These are phyloP conservation scores for Elephas maximus DNA, from an alignment of 2,113 vertebrate genomes.

Conservation along the genomic window DNA sequence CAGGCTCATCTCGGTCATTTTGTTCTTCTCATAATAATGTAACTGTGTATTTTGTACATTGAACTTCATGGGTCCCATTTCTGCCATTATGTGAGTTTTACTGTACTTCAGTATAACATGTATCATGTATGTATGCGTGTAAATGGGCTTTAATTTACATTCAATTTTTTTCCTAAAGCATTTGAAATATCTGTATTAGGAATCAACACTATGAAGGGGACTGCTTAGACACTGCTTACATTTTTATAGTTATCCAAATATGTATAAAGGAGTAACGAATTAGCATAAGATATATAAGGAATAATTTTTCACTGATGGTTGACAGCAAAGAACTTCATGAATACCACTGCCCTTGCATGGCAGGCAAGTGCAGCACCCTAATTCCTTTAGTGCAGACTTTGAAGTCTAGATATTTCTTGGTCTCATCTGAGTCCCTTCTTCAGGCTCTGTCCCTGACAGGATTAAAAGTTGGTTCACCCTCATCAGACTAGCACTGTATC, in stretches of 20 bases:
- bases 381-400: background rate
- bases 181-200: background rate
- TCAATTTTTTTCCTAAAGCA: background rate
- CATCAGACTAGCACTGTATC: background rate
- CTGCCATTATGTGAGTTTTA: background rate
- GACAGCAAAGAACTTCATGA: background rate
- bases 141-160: background rate
- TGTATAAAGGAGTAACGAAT: background rate
- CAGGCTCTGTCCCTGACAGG: background rate
- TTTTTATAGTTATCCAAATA: conserved; percentile 12
- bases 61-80: background rate
- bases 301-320: background rate
- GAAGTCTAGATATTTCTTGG: background rate
- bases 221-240: background rate
- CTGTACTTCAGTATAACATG: background rate
- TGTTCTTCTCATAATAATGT: background rate
- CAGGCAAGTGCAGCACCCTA: background rate
- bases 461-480: background rate
- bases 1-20: background rate
- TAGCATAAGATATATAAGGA: background rate
- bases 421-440: background rate
- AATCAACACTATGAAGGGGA: background rate
- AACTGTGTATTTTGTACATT: background rate
- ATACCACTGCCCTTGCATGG: background rate
- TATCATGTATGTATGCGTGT: background rate